Conservation (phyloP, 1,140 invertebrate species). For the Pararge aegeria region DNA sequence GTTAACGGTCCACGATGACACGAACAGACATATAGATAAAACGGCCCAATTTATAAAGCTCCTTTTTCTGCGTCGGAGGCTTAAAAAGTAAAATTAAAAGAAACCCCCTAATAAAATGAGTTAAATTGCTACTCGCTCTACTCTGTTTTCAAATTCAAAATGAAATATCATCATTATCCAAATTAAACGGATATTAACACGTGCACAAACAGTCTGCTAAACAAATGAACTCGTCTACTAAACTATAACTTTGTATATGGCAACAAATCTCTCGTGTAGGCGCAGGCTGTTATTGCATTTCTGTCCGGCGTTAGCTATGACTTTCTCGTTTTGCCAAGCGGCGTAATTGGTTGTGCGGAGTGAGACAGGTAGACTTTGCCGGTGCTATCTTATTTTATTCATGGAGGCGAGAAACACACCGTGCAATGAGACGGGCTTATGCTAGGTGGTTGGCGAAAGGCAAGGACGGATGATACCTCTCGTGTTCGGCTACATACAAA, state of each 20-base stretch:
- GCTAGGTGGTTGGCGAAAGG: slow-evolving; percentile 38
- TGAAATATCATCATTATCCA: slow-evolving; percentile 53
- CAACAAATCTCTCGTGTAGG: slow-evolving; percentile 58
- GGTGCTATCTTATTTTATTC: slow-evolving; percentile 68
- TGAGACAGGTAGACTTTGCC: slow-evolving; percentile 54
- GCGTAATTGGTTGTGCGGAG: slow-evolving; percentile 34
- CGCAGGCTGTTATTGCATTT: slow-evolving; percentile 64
- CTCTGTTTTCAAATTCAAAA: slow-evolving; percentile 12
- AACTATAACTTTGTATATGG: slow-evolving; percentile 51
- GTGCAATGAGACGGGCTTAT: slow-evolving; percentile 50
- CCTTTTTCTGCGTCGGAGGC: no score
- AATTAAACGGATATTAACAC: slow-evolving; percentile 70
- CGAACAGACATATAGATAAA: no score
- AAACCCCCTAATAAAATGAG: not conserved
- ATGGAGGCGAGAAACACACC: slow-evolving; percentile 54
- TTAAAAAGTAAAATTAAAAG: not conserved
- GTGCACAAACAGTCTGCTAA: slow-evolving; percentile 44
- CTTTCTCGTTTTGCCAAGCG: slow-evolving; percentile 44
- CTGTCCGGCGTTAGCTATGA: slow-evolving; percentile 36
- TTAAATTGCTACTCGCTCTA: slow-evolving; percentile 11
- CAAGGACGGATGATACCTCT: slow-evolving; percentile 48
- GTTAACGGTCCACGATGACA: no score
- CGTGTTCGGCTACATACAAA: slow-evolving; percentile 58
- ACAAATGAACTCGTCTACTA: slow-evolving; percentile 47
- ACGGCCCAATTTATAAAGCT: no score